Percentiles rank a stretch among this genome's conserved stretches.
These are phyloP conservation scores for Odontocerum albicorne DNA, from an alignment of 2,888 invertebrate genomes.

Conservation along the genomic window DNA sequence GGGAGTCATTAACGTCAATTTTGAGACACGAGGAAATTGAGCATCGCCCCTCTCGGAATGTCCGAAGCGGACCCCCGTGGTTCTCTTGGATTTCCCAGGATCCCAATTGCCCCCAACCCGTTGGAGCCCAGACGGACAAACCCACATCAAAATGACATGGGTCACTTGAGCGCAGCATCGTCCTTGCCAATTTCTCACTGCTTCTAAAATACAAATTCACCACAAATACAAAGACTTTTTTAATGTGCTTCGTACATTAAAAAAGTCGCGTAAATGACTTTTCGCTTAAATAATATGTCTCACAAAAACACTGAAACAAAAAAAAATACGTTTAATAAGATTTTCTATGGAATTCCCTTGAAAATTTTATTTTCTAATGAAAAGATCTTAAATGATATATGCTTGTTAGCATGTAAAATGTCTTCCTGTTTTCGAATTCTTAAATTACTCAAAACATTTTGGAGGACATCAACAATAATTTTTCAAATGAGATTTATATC, in stretches of 20 bases:
- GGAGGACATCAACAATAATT: neutral
- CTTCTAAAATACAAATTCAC: conserved; percentile 32
- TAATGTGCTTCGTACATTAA: too few relatives aligned
- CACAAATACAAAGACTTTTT: conserved; percentile 16
- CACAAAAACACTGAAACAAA: too few relatives aligned
- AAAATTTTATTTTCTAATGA: too few relatives aligned
- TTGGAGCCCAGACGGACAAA: conserved; percentile 7
- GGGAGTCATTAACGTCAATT: conserved; percentile 5
- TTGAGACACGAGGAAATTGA: neutral
- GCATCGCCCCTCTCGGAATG: neutral
- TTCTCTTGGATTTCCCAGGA: too few relatives aligned
- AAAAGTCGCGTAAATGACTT: too few relatives aligned
- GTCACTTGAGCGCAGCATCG: conserved; percentile 17
- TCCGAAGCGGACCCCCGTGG: neutral
- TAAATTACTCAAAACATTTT: conserved; percentile 3
- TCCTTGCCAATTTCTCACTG: conserved; percentile 11
- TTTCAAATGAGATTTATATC: neutral
- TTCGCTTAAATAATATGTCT: too few relatives aligned
- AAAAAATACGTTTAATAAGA: too few relatives aligned
- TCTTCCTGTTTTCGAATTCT: too few relatives aligned
- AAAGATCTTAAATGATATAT: too few relatives aligned
- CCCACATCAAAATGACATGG: conserved; percentile 33
- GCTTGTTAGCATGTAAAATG: too few relatives aligned
- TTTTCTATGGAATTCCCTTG: too few relatives aligned
- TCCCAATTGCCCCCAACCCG: neutral